phyloP scores from a whole-genome alignment of 2,888 invertebrate genomes.

The Callyntrura sp. region DNA sequence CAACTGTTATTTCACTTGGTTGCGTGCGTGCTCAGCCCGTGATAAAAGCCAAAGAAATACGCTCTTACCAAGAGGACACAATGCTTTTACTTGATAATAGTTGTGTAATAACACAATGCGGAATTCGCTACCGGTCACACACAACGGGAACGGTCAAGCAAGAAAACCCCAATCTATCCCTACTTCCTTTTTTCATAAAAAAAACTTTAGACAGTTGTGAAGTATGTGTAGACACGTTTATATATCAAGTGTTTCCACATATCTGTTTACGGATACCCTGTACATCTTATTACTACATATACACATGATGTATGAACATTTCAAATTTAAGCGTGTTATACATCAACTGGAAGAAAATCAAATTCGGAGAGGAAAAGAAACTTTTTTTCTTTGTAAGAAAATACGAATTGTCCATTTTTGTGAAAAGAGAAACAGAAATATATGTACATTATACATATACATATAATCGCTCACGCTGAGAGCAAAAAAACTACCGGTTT shows the following conservation, averaged over 20 bases:
- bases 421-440: conserved; percentile 54
- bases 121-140: conserved; percentile 65
- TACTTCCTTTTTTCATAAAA: conserved; percentile 47
- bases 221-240: not conserved
- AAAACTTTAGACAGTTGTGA: conserved; percentile 44
- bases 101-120: conserved; percentile 63
- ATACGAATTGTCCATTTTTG: conserved; percentile 67
- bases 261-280: not conserved
- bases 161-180: conserved; percentile 49
- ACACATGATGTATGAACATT: no score
- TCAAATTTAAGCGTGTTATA: conserved; percentile 33
- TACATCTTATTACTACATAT: not conserved
- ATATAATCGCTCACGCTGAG: conserved; percentile 70
- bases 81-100: conserved; percentile 56
- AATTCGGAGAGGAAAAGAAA: conserved; percentile 57
- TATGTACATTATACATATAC: no score
- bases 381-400: conserved; percentile 57
- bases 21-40: conserved; percentile 72
- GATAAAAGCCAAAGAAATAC: conserved; percentile 70
- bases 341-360: conserved; percentile 55
- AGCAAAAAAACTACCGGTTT: conserved; percentile 20
- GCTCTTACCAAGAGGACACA: conserved; percentile 25
- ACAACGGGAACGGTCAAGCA: conserved; percentile 60
- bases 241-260: not conserved
- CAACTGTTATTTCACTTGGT: conserved; percentile 74